Evolutionary conservation across 2,888 invertebrate species (phyloP).

Genomic region (Eumerus sabulonum): DNA sequence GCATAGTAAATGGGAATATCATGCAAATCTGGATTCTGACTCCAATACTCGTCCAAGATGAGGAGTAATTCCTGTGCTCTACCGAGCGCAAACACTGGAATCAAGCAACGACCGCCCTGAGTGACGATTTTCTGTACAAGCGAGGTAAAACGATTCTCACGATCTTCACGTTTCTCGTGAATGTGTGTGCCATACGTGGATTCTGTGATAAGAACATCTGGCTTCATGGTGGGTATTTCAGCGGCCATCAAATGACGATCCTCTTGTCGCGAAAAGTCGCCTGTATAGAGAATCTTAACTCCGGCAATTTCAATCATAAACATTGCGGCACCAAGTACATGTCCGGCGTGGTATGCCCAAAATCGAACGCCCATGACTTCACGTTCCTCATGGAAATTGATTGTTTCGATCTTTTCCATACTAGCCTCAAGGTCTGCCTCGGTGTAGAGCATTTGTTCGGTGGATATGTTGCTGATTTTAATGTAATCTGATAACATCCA

Average conservation of each 20-base stretch:
- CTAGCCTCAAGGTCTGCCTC: slow-evolving; percentile 98
- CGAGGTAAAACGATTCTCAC: slow-evolving; percentile 95
- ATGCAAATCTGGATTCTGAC: slow-evolving; percentile 88
- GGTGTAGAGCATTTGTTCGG: slow-evolving; percentile 97
- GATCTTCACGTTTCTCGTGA: slow-evolving; percentile 98
- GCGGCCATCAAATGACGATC: slow-evolving; percentile 99
- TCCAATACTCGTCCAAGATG: slow-evolving; percentile 99
- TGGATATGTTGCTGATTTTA: slow-evolving; percentile 98
- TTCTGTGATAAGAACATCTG: slow-evolving; percentile 98
- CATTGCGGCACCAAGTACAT: slow-evolving; percentile 99
- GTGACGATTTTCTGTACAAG: slow-evolving; percentile 97
- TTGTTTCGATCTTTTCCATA: slow-evolving; percentile 99
- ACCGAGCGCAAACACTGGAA: slow-evolving; percentile 99
- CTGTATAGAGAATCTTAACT: slow-evolving; percentile 97
- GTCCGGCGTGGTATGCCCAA: slow-evolving; percentile 99
- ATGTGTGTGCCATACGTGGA: slow-evolving; percentile 99
- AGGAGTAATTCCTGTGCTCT: slow-evolving; percentile 97
- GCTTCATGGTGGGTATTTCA: slow-evolving; percentile 96
- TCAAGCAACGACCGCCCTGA: slow-evolving; percentile 98
- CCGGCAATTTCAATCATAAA: slow-evolving; percentile 99
- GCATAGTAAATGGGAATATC: slow-evolving; percentile 99
- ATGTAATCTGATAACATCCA: slow-evolving; percentile 99
- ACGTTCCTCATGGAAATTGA: slow-evolving; percentile 98
- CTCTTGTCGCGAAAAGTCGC: slow-evolving; percentile 99
- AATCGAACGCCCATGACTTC: slow-evolving; percentile 98